Conservation (phyloP, 1,140 invertebrate species). For the Rhyacophila brunnea region DNA sequence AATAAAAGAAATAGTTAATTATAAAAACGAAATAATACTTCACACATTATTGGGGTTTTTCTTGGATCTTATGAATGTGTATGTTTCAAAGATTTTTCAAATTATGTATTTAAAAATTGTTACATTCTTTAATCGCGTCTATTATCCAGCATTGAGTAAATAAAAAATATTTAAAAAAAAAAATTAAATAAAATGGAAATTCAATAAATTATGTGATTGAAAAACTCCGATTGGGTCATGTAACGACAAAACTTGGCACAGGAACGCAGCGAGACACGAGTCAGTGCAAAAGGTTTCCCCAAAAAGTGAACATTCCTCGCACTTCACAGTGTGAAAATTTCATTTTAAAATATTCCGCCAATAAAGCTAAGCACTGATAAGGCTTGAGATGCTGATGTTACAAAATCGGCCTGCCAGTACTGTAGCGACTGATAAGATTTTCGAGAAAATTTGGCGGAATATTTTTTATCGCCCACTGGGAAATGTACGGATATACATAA, state of each 20-base stretch:
- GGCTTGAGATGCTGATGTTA: conserved; percentile 26
- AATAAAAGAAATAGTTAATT: no score
- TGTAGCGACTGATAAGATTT: conserved; percentile 28
- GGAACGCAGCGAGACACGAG: background rate
- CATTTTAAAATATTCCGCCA: conserved; percentile 33
- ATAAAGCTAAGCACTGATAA: conserved; percentile 35
- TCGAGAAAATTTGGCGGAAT: background rate
- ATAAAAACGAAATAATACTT: no score
- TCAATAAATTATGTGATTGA: no score
- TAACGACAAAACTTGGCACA: background rate
- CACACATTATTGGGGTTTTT: no score
- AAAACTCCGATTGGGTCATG: no score
- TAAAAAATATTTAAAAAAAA: no score
- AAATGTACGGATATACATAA: conserved; percentile 11
- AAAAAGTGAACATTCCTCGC: conserved; percentile 7
- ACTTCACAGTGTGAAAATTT: conserved; percentile 32
- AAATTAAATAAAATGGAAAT: no score
- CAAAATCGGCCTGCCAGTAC: conserved; percentile 19
- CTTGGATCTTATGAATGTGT: no score
- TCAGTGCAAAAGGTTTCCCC: conserved; percentile 1
- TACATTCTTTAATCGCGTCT: no score
- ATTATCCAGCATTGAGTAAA: no score
- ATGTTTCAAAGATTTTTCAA: no score
- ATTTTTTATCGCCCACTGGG: conserved; percentile 20
- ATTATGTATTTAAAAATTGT: no score